Evolutionary conservation across 2,797 vertebrate genomes (phyloP), one percentile per base, ranked within the genome.

Genomic region (Urosaurus nigricauda): DNA sequence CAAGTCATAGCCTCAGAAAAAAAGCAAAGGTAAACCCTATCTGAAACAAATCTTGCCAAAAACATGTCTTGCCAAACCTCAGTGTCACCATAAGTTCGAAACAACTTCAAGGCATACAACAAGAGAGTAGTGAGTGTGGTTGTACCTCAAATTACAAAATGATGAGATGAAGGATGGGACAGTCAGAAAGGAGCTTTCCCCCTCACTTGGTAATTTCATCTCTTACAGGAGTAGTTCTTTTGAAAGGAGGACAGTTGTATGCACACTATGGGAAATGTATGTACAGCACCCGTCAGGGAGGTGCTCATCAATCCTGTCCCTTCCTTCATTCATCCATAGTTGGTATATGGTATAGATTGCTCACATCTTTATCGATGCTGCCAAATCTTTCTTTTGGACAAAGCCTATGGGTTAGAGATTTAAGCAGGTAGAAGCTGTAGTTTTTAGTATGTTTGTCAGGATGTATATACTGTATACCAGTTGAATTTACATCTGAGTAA

Each of bases 401-500:
- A 43, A 26, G 63, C 37, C 17, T 17, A 19, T 73, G 26, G 73
- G 56, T 73, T 87, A 47, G 29, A 74, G 56, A 75, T 83, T 65
- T 65, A 37, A 82, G 37, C 40, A 75, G 24, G 82, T 87, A 56
- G 75, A 88, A 79, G 40, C 21, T 16, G 51, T 13, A 79, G 12
- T n/a, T 77, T 56, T 35, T 79, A 68, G 16, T 37, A 79, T 70
- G 12, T 84, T 84, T 70, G 40, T 35, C 24, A 35, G 79, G 68
- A n/a, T 47, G 43, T 51, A 51, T 51, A 51, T 51, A 51, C 47
- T 35, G 2, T 35, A 60, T 75, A n/a, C n/a, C 58, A 68, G 3
- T 88, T 47, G 80, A 58, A 47, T 65, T 83, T 88, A n/a, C 53
- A 35, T 87, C 40, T 24, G 32, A 47, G n/a, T 70, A 88, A 80